A percentile compares a stretch with the other conserved stretches of the same genome.
These are phyloP conservation scores for Myotis pilosus DNA, from an alignment of 2,797 vertebrate species.

Conservation along the genomic window DNA sequence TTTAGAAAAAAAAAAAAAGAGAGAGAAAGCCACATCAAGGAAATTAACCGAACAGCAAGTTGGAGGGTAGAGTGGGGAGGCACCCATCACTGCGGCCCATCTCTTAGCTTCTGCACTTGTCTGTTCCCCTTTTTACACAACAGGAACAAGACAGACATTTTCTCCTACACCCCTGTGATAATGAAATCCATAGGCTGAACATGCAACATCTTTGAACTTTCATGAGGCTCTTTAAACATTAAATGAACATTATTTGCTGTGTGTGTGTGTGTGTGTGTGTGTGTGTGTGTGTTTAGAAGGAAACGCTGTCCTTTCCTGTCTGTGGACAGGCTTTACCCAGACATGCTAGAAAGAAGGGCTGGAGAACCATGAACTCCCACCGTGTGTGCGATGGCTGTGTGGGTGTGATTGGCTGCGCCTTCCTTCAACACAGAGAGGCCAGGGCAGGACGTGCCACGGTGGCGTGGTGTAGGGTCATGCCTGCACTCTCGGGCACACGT, in stretches of 20 bases:
- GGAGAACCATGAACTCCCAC: not conserved
- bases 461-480: not conserved
- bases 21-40: not conserved
- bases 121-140: not conserved
- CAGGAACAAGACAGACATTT: not conserved
- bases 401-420: not conserved
- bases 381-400: not conserved
- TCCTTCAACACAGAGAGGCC: not conserved
- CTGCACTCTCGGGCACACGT: not conserved
- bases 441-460: not conserved
- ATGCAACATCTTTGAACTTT: not conserved
- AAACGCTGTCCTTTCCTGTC: not conserved
- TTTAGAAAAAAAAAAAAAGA: too few species aligned
- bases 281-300: not conserved
- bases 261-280: too few species aligned
- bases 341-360: not conserved
- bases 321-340: not conserved
- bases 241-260: not conserved
- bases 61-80: not conserved
- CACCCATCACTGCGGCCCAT: not conserved
- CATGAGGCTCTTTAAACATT: not conserved
- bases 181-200: not conserved
- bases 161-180: not conserved
- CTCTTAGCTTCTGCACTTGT: not conserved
- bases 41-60: not conserved